Percentiles rank a stretch among this genome's conserved stretches.
Evolutionary conservation across 2,888 invertebrate species (phyloP).

Genomic region (Eupithecia subfuscata): DNA sequence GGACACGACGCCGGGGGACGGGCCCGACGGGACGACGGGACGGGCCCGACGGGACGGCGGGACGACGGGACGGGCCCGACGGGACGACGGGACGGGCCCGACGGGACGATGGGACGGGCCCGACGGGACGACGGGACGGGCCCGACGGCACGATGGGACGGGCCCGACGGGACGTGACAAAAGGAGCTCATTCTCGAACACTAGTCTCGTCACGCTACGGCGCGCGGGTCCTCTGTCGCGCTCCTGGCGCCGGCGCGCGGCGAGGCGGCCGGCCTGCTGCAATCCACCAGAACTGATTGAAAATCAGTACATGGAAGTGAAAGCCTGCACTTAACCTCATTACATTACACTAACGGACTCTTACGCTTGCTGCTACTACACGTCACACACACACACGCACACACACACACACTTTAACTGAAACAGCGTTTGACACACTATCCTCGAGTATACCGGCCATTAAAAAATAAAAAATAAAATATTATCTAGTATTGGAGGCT

Average conservation of each 20-base stretch:
- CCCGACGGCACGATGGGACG: constrained; percentile 30
- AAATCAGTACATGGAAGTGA: no score
- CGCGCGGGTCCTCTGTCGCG: no score
- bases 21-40: constrained; percentile 28
- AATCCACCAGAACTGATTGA: no score
- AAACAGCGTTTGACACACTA: no score
- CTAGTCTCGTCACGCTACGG: not conserved
- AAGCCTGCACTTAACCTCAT: no score
- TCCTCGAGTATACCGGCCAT: no score
- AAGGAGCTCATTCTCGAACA: not conserved
- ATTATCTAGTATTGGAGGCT: not conserved
- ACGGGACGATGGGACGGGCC: constrained; percentile 40
- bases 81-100: constrained; percentile 40
- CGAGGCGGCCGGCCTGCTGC: no score
- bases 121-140: not conserved
- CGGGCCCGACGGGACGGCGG: constrained; percentile 42
- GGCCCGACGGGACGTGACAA: constrained; percentile 37
- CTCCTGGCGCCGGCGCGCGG: no score
- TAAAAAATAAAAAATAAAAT: no score
- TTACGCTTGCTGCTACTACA: no score
- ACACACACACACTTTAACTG: not conserved
- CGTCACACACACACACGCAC: not conserved
- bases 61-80: no score
- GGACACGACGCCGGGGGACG: constrained; percentile 14
- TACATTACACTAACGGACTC: no score